These are phyloP conservation scores for Camelus bactrianus DNA, from an alignment of 2,113 vertebrate species.

Conservation along the genomic window DNA sequence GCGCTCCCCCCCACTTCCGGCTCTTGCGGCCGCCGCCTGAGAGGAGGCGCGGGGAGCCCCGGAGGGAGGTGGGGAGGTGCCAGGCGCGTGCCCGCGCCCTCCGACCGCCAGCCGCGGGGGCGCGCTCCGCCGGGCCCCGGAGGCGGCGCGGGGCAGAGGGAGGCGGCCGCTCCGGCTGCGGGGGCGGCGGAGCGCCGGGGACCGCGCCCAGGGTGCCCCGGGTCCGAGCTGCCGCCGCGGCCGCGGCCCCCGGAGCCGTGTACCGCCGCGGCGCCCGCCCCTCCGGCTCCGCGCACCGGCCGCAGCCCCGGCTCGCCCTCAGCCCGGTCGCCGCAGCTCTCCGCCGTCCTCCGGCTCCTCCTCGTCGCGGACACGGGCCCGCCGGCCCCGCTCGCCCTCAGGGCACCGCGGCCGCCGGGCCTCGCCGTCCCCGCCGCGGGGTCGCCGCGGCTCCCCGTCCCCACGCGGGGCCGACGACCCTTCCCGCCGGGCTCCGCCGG, in stretches of 20 bases:
- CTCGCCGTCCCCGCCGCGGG: conserved; percentile 73
- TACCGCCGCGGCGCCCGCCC: conserved; percentile 82
- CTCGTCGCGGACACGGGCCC: conserved; percentile 67
- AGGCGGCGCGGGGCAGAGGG: neutral
- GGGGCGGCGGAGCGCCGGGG: conserved; percentile 50
- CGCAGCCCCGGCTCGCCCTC: conserved; percentile 78
- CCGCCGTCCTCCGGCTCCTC: conserved; percentile 73
- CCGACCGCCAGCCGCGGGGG: conserved; percentile 46
- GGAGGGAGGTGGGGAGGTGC: conserved; percentile 10
- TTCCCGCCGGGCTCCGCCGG: conserved; percentile 82
- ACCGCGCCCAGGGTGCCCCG: neutral
- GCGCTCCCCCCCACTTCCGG: conserved; percentile 21
- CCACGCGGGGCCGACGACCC: conserved; percentile 81
- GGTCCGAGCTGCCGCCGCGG: conserved; percentile 13
- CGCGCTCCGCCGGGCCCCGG: conserved; percentile 20
- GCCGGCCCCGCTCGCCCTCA: conserved; percentile 71
- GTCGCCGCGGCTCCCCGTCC: conserved; percentile 70
- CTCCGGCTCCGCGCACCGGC: conserved; percentile 72
- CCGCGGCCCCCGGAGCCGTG: conserved; percentile 77
- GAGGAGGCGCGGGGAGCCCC: conserved; percentile 42
- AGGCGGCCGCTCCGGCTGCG: conserved; percentile 57
- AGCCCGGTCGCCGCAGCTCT: conserved; percentile 78
- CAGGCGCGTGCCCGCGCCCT: conserved; percentile 49
- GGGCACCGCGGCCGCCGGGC: conserved; percentile 70
- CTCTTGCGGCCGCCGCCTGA: neutral